Conservation (phyloP, 2,888 invertebrate genomes). For the Melinaea marsaeus region DNA sequence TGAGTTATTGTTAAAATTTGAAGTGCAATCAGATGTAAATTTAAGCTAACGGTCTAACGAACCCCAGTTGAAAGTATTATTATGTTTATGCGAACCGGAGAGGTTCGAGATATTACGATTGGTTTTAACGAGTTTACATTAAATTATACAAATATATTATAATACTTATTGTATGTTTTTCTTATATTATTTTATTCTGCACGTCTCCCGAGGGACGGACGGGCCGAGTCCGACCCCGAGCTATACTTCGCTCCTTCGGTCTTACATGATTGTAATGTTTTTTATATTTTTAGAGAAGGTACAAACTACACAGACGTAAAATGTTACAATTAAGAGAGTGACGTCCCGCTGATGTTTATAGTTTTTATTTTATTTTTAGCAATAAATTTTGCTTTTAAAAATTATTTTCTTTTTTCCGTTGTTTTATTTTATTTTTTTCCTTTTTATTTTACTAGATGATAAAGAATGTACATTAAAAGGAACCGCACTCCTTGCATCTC, state of each 20-base stretch:
- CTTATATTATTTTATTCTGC: conserved; percentile 61
- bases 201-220: conserved; percentile 42
- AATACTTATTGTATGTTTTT: conserved; percentile 66
- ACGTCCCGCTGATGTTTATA: conserved; percentile 73
- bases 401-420: conserved; percentile 63
- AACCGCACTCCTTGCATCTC: conserved; percentile 77
- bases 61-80: conserved; percentile 77
- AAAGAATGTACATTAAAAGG: conserved; percentile 68
- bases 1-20: conserved; percentile 68
- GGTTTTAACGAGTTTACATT: conserved; percentile 72
- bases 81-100: conserved; percentile 75
- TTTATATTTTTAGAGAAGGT: conserved; percentile 65
- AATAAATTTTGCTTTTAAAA: conserved; percentile 77
- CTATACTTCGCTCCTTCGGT: conserved; percentile 30
- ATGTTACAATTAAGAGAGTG: conserved; percentile 58
- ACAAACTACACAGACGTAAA: conserved; percentile 64
- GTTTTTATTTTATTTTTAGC: conserved; percentile 74
- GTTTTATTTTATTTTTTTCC: conserved; percentile 55
- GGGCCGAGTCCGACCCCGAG: conserved; percentile 10
- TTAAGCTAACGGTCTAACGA: conserved; percentile 64
- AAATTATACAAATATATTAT: conserved; percentile 75
- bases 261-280: conserved; percentile 34
- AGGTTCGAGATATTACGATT: conserved; percentile 76
- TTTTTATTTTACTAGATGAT: conserved; percentile 44
- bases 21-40: conserved; percentile 76